These are phyloP conservation scores for Crotalus horridus DNA, from an alignment of 2,113 vertebrate species.

Conservation along the genomic window DNA sequence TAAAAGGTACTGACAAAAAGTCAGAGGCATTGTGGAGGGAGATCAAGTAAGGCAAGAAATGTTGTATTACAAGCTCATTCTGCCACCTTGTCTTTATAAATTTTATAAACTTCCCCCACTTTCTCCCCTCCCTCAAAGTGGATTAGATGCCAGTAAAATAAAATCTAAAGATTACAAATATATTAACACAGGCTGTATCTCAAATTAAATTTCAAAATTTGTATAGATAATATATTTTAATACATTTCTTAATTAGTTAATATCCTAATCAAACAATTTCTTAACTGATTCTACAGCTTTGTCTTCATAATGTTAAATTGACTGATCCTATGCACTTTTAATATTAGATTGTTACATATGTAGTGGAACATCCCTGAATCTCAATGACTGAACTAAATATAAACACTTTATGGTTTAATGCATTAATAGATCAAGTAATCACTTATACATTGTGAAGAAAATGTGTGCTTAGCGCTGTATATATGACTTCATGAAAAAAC, in stretches of 20 bases:
- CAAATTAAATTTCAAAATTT: background rate
- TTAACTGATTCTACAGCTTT: background rate
- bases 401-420: background rate
- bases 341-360: background rate
- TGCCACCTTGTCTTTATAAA: background rate
- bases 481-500: background rate
- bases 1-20: background rate
- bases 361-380: background rate
- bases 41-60: background rate
- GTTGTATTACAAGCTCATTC: background rate
- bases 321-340: background rate
- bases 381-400: background rate
- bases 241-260: background rate
- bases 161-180: background rate
- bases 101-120: background rate
- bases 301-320: background rate
- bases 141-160: background rate
- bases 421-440: background rate
- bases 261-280: background rate
- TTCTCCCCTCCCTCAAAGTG: background rate
- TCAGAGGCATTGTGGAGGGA: background rate
- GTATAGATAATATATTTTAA: background rate
- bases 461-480: background rate
- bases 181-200: background rate
- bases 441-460: background rate